phyloP scores from a whole-genome alignment of 2,113 vertebrate genomes.

The Oryzias curvinotus region DNA sequence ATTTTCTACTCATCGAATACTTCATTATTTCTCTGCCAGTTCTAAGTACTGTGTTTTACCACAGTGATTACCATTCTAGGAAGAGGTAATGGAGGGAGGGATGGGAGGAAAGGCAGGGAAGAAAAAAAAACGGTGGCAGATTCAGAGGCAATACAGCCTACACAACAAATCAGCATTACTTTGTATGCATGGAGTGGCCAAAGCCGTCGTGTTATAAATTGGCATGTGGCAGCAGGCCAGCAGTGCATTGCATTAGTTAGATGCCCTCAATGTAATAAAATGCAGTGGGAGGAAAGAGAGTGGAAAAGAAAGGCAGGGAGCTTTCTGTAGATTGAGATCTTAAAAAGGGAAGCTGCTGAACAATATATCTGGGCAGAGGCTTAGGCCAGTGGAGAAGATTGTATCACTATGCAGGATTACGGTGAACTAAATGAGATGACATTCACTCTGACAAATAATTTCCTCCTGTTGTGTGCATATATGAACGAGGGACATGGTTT shows the following conservation, averaged over 20 bases:
- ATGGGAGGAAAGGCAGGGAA: not conserved
- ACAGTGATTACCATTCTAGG: slow-evolving; percentile 51
- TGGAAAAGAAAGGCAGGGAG: slow-evolving; percentile 3
- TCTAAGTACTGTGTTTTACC: slow-evolving; percentile 62
- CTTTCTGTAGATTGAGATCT: slow-evolving; percentile 80
- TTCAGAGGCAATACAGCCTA: slow-evolving; percentile 51
- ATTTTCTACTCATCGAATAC: slow-evolving; percentile 50
- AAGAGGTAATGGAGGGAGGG: slow-evolving; percentile 29
- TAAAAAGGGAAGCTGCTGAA: slow-evolving; percentile 66
- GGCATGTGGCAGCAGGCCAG: slow-evolving; percentile 75
- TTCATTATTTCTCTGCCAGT: slow-evolving; percentile 52
- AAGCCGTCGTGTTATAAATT: slow-evolving; percentile 76
- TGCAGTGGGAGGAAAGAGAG: slow-evolving; percentile 46
- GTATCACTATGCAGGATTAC: slow-evolving; percentile 63
- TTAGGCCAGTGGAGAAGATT: slow-evolving; percentile 65
- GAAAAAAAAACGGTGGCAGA: slow-evolving; percentile 30
- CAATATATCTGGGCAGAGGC: slow-evolving; percentile 68
- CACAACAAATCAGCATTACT: slow-evolving; percentile 75
- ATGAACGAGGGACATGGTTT: slow-evolving; percentile 39
- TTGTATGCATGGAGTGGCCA: slow-evolving; percentile 71
- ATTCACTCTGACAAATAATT: slow-evolving; percentile 79
- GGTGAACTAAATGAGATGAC: slow-evolving; percentile 77
- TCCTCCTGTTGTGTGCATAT: slow-evolving; percentile 61
- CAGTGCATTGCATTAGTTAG: slow-evolving; percentile 79
- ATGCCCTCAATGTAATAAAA: slow-evolving; percentile 76